A percentile compares a stretch with the other conserved stretches of the same genome.
phyloP scores from a whole-genome alignment of 2,888 invertebrate species.

The Netelia virgata region DNA sequence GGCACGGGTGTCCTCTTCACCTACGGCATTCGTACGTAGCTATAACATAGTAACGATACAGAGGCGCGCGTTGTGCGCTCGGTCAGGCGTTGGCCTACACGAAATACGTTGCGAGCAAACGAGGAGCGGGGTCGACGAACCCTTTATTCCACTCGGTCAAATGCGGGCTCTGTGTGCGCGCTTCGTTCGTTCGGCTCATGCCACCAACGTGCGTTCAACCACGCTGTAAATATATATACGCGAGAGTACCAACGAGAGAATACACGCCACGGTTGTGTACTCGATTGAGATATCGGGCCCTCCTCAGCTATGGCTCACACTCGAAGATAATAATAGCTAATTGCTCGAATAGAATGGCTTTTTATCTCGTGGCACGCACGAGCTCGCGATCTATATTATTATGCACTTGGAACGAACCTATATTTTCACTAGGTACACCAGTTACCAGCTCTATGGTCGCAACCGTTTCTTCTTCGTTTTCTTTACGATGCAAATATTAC shows the following conservation, averaged over 20 bases:
- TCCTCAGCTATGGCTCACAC: constrained; percentile 58
- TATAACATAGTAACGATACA: constrained; percentile 25
- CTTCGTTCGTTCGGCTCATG: constrained; percentile 55
- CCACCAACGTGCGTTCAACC: constrained; percentile 55
- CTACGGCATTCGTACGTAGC: constrained; percentile 30
- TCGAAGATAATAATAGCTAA: constrained; percentile 69
- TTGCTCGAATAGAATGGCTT: constrained; percentile 60
- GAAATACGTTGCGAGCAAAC: constrained; percentile 66
- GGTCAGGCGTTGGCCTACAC: constrained; percentile 67
- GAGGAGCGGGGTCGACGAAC: constrained; percentile 59
- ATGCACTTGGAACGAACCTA: constrained; percentile 5
- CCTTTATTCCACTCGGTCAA: constrained; percentile 67
- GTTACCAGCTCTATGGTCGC: constrained; percentile 31
- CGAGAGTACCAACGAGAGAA: background rate
- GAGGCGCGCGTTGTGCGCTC: constrained; percentile 26
- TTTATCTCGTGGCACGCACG: constrained; percentile 43
- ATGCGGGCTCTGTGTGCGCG: constrained; percentile 58
- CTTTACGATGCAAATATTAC: background rate
- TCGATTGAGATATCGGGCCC: constrained; percentile 66
- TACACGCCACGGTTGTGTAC: background rate
- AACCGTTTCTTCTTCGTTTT: background rate
- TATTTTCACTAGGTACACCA: constrained; percentile 43
- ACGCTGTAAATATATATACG: constrained; percentile 34
- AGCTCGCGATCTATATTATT: constrained; percentile 41
- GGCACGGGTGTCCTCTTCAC: constrained; percentile 57